A percentile compares a stretch with the other conserved stretches of the same genome.
phyloP scores from a whole-genome alignment of 2,888 invertebrate species.

The Lucinisca nassula region DNA sequence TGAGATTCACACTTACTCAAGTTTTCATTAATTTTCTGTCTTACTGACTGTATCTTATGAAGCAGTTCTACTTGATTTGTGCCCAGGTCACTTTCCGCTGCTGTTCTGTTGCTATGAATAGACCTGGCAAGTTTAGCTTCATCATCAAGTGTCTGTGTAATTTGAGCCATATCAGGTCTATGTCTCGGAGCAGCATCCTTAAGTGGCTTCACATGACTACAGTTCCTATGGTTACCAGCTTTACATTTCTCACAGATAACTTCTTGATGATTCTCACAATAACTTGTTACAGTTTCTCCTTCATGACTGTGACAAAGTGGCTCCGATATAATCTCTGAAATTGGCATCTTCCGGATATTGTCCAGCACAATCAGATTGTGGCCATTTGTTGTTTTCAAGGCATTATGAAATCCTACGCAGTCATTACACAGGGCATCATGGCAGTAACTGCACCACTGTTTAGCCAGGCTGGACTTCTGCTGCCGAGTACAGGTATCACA shows the following conservation, averaged over 20 bases:
- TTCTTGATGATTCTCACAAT: constrained; percentile 69
- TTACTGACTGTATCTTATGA: constrained; percentile 57
- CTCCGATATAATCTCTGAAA: constrained; percentile 55
- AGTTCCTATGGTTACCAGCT: constrained; percentile 61
- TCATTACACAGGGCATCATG: constrained; percentile 70
- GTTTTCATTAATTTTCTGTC: constrained; percentile 68
- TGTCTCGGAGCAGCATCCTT: constrained; percentile 51
- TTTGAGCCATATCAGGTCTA: constrained; percentile 31
- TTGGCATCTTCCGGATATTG: constrained; percentile 44
- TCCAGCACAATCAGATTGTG: constrained; percentile 58
- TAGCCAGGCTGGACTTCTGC: constrained; percentile 38
- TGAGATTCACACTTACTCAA: constrained; percentile 67
- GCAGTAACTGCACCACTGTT: constrained; percentile 69
- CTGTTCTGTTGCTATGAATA: constrained; percentile 59
- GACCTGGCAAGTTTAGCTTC: constrained; percentile 65
- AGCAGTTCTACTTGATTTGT: constrained; percentile 48
- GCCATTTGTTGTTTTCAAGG: constrained; percentile 70
- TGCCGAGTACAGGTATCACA: constrained; percentile 73
- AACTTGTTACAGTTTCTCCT: constrained; percentile 66
- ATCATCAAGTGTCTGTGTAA: constrained; percentile 42
- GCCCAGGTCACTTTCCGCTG: constrained; percentile 53
- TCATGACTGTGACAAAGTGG: constrained; percentile 66
- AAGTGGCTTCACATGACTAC: constrained; percentile 56
- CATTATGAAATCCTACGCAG: constrained; percentile 69
- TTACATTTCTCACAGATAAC: constrained; percentile 70